Base-by-base conservation (phyloP, 30 jellyfish, hydroid and myxozoan genomes). In the Aurelia sp. region DNA sequence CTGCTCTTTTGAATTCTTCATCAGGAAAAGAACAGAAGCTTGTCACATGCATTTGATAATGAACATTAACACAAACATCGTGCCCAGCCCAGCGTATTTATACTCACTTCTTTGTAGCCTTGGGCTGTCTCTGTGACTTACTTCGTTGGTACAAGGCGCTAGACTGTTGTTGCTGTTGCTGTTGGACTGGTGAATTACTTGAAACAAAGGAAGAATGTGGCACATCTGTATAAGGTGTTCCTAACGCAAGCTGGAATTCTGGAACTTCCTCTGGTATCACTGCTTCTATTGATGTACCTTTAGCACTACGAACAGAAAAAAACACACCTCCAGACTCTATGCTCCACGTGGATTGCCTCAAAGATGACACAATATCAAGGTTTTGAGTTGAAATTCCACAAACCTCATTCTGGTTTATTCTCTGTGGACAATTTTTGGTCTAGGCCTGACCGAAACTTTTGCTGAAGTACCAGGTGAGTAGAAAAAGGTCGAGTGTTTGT, bases 91-190 rank as follows among this genome's bases (percentile, higher is more conserved):
- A 27, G 2, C 2, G 33, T 27, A 9, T 0, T 44, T 13, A 19
- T 18, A 6, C 91, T 48, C 85, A 93, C 98, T 88, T 93, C 68
- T 93, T 96, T 19, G 98, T 93, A 8, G 96, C 97, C 48, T 93
- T 93, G 31, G 98, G 89, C 38, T 81, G 96, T 44, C 98, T 63
- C 78, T 93, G 98, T 6, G 98, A 88, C 59, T 79, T 88, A 65
- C 91, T 88, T 60, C 96, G 38, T 17, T 88, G 96, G 40, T 86
- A 77, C 76, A 77, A 63, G 5, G 91, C 88, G 40, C 90, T 78
- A 63, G 89, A 74, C 18, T 75, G 95, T 27, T 74, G 90, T 59
- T 87, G 90, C n/a, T 76, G 90, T 17, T 78, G 91, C 15, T 88
- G 96, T 20, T 74, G 84, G 22, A 71, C 76, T 15, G 62, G 76